Evolutionary conservation across 2,797 vertebrate genomes (phyloP).

Genomic region (Champsocephalus esox): DNA sequence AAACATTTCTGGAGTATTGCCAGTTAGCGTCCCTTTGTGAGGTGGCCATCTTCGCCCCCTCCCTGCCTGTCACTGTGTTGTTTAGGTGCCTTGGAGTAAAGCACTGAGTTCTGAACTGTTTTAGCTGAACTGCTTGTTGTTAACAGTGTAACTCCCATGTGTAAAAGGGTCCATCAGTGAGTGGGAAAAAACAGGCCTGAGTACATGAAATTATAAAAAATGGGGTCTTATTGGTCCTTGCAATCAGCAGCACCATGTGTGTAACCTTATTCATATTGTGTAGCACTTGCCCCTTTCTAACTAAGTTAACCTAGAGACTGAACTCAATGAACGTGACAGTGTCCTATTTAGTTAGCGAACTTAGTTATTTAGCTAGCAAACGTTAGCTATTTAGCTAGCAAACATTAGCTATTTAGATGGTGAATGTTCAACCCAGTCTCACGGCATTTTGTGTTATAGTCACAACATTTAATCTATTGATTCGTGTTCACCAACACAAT

Average conservation of each 20-base stretch:
- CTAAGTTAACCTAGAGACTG: too few relatives aligned
- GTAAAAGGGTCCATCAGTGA: constrained; percentile 26
- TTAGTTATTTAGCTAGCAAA: too few relatives aligned
- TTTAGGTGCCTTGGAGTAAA: constrained; percentile 27
- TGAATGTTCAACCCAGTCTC: too few relatives aligned
- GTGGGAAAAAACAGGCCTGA: constrained; percentile 24
- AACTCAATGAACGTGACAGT: too few relatives aligned
- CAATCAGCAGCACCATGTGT: not conserved
- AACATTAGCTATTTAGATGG: too few relatives aligned
- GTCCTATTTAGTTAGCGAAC: too few relatives aligned
- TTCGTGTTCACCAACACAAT: too few relatives aligned
- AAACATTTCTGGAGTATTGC: constrained; percentile 9
- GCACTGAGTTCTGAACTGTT: constrained; percentile 38
- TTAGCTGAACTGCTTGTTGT: constrained; percentile 46
- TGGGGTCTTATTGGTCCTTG: constrained; percentile 22
- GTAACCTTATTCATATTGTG: too few relatives aligned
- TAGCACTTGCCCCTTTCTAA: too few relatives aligned
- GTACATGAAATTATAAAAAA: constrained; percentile 23
- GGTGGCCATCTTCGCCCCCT: not conserved
- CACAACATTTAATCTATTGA: too few relatives aligned
- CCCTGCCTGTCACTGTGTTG: not conserved
- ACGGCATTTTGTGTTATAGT: too few relatives aligned
- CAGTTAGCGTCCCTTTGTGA: constrained; percentile 2
- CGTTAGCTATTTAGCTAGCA: too few relatives aligned
- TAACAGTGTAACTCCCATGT: constrained; percentile 42